Base-by-base conservation (phyloP, 1,140 invertebrate species). In the Hyposmocoma kahamanoa region DNA sequence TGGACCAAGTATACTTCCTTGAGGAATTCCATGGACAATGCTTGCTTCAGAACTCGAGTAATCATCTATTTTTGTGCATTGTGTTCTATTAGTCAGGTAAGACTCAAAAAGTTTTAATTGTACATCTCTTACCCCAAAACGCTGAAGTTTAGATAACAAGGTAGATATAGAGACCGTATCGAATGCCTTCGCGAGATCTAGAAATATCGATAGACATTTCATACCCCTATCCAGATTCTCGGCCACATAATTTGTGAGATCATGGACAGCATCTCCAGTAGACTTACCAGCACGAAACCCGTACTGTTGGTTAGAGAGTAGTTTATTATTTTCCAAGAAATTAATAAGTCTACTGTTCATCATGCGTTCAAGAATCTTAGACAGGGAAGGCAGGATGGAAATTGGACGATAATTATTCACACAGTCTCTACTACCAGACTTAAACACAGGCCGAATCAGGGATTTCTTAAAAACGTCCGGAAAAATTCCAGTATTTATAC, bases 331-430 rank as follows among this genome's bases (percentile, higher is more conserved):
- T 8, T 13, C 28, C 15, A 43, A 11, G 17, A 28, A 43, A 10
- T 26, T 15, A 3, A 15, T 2, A 24, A 43, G 42, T 15, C 42
- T 6, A 28, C 4, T 6, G 28, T 43, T 43, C 4, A 43, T 11
- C 11, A 43, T 5, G 26, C 28, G 26, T 43, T 43, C 42, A n/a
- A 28, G 18, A 28, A 43, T 26, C 28, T 43, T 43, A 17, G 42
- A 43, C 5, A 42, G 20, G 3, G 21, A 8, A 11, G 20, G 2
- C 24, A 22, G 6, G 13, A 34, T 13, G 8, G 32, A 34, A 8
- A 34, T 34, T 34, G 32, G 32, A 4, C 32, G 8, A 34, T 34
- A 34, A 15, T 34, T 34, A 13, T 34, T 13, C 4, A 4, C 13
- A n/a, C 9, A n/a, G 41, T 42, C 21, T 21, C 41, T 22, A 42